Evolutionary conservation across 1,140 invertebrate species (phyloP).

Genomic region (Rhyzopertha dominica): DNA sequence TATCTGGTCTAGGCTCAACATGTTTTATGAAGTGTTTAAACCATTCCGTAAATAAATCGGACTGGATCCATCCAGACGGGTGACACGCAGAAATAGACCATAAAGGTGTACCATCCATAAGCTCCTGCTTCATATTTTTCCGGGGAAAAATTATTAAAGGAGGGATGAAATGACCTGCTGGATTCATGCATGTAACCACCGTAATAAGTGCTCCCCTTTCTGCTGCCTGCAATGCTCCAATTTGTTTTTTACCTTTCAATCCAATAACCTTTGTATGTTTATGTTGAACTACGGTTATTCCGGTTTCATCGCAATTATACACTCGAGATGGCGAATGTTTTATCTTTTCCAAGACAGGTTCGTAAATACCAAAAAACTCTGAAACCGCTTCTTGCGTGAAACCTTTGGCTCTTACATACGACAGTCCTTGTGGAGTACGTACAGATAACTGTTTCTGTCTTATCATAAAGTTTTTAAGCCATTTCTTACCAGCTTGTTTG

Average conservation of each 20-base stretch:
- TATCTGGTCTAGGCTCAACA: slow-evolving; percentile 16
- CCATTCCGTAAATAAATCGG: slow-evolving; percentile 22
- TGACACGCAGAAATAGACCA: slow-evolving; percentile 32
- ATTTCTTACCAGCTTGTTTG: slow-evolving; percentile 4
- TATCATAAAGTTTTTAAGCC: slow-evolving; percentile 1
- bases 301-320: slow-evolving; percentile 40
- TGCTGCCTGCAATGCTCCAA: slow-evolving; percentile 31
- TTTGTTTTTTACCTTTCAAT: slow-evolving; percentile 31
- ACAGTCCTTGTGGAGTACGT: slow-evolving; percentile 2
- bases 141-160: slow-evolving; percentile 39
- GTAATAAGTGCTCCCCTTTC: slow-evolving; percentile 30
- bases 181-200: slow-evolving; percentile 30
- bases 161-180: slow-evolving; percentile 35
- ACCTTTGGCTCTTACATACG: slow-evolving; percentile 4
- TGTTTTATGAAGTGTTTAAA: slow-evolving; percentile 25
- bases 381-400: slow-evolving; percentile 26
- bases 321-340: slow-evolving; percentile 8
- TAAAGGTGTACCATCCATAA: slow-evolving; percentile 33
- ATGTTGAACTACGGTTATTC: slow-evolving; percentile 31
- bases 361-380: slow-evolving; percentile 4
- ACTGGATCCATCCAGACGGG: slow-evolving; percentile 31
- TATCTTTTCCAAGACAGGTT: slow-evolving; percentile 9
- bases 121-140: slow-evolving; percentile 28
- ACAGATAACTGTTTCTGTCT: neutral
- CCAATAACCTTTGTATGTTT: slow-evolving; percentile 32